phyloP scores from a whole-genome alignment of 1,140 invertebrate genomes.

The Ceratosolen solmsi region DNA sequence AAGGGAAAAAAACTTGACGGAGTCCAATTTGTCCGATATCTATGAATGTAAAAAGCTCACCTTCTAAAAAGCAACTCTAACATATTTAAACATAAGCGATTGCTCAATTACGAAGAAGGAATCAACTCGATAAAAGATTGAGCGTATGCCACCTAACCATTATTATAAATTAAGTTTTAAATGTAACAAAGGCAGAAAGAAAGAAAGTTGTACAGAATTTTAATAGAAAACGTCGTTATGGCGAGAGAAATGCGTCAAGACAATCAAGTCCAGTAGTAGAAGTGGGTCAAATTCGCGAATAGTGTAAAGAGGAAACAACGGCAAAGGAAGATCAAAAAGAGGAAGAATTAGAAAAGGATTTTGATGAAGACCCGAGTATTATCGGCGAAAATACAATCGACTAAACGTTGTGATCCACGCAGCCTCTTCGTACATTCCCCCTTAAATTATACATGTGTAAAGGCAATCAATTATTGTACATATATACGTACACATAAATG shows the following conservation, averaged over 20 bases:
- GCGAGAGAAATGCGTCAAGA: constrained; percentile 68
- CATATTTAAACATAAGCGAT: background rate
- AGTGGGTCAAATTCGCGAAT: constrained; percentile 53
- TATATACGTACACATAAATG: constrained; percentile 50
- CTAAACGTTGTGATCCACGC: constrained; percentile 42
- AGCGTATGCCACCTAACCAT: background rate
- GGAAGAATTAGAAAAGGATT: background rate
- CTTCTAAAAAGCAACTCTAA: background rate
- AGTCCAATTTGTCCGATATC: background rate
- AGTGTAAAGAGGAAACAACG: constrained; percentile 7
- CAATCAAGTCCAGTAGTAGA: constrained; percentile 65
- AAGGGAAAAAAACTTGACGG: background rate
- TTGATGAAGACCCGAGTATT: constrained; percentile 9
- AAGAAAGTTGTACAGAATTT: background rate
- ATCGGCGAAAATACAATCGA: constrained; percentile 47
- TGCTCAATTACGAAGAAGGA: background rate
- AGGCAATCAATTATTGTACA: constrained; percentile 41
- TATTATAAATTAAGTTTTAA: background rate
- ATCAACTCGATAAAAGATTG: background rate
- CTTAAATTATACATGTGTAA: constrained; percentile 35
- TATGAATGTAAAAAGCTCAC: background rate
- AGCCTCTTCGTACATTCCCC: constrained; percentile 33
- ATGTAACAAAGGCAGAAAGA: constrained; percentile 19
- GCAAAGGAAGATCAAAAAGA: constrained; percentile 13
- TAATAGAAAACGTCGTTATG: constrained; percentile 24